phyloP scores from a whole-genome alignment of 2,113 vertebrate genomes.

The Cygnus buccinator region DNA sequence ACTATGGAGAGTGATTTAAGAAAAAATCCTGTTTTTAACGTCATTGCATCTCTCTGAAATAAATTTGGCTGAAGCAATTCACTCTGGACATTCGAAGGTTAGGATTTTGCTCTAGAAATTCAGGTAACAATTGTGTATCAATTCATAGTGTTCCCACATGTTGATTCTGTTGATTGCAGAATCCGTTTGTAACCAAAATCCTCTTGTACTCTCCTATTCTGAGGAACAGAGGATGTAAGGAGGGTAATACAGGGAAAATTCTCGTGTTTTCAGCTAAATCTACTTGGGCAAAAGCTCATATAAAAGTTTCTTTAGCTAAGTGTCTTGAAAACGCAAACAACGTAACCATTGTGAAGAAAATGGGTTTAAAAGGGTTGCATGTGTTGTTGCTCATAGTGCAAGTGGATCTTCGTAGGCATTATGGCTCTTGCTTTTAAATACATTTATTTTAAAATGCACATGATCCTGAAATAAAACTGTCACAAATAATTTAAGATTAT shows the following conservation, averaged over 20 bases:
- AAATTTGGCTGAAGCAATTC: background rate
- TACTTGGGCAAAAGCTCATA: background rate
- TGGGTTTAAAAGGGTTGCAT: background rate
- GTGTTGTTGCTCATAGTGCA: background rate
- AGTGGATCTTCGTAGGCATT: background rate
- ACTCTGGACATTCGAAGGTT: background rate
- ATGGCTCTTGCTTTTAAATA: background rate
- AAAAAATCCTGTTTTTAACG: background rate
- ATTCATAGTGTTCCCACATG: background rate
- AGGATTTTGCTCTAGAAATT: background rate
- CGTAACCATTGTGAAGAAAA: background rate
- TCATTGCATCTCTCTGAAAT: background rate
- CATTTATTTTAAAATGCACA: background rate
- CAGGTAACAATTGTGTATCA: background rate
- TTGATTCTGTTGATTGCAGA: background rate
- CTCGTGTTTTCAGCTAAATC: background rate
- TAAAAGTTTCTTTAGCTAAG: background rate
- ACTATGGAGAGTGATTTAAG: background rate
- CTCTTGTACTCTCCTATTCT: background rate
- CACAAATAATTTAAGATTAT: background rate
- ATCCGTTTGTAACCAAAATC: accelerated
- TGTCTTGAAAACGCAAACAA: background rate
- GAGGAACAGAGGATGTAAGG: background rate
- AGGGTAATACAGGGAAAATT: accelerated
- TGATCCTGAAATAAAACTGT: background rate